Base-by-base conservation (phyloP, 2,888 invertebrate genomes). In the Ophioninae sp. region DNA sequence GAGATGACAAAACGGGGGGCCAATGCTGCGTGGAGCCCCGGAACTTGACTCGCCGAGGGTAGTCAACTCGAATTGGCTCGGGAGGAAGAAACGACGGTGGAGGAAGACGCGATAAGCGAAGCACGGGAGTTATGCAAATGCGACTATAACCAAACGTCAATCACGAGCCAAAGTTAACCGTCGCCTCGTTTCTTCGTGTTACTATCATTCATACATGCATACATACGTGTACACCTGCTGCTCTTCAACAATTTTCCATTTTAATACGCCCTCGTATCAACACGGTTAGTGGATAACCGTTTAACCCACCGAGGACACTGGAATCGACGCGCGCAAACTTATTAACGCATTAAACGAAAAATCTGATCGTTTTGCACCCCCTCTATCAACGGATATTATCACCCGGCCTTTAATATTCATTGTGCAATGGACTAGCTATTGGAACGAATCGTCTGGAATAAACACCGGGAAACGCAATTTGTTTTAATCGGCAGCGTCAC, bases 61-160 rank as follows among this genome's bases (percentile, higher is more conserved):
- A 62, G 30, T 56, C 44, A 37, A 7, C 21, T 68, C 44, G 84
- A 84, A 84, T 83, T 82, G 85, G 76, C 77, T 69, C 37, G 68
- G 59, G 70, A 83, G 74, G 85, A 81, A 80, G 56, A 67, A 82
- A 83, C 57, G 85, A 84, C 77, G 17, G 74, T 57, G 73, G 59
- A 64, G 83, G 87, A 83, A 86, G 13, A 50, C n/a, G 50, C 30
- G 30, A 30, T 30, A 85, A 85, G 83, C 82, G 86, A 87, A 86
- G 86, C 30, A 86, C 86, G 84, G 86, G 88, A 89, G 90, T 91
- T 92, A 92, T 92, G 92, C 91, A 91, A 92, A 92, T 92, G 90
- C 87, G 89, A 90, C 91, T 90, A 91, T 91, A 91, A 91, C 91
- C 90, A 89, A 90, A 90, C 90, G 92, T 92, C 92, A 92, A 91